Conservation (phyloP, 1,140 invertebrate species). For the Aphis craccivora region DNA sequence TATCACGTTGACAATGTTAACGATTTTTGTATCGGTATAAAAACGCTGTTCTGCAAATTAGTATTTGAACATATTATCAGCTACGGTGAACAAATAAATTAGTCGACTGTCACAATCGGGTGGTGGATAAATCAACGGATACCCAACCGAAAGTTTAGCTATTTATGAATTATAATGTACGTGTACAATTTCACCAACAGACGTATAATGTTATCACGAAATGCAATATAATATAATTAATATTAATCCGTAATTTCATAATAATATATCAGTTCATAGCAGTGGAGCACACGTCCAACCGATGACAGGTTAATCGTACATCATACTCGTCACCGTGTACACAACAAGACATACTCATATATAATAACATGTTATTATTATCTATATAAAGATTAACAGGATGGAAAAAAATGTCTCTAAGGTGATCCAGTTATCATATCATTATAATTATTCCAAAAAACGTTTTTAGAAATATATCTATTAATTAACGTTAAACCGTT, state of each 20-base stretch:
- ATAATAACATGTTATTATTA: neutral
- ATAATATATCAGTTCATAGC: neutral
- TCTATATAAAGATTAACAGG: neutral
- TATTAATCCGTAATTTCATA: neutral
- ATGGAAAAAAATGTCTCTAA: neutral
- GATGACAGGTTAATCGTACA: neutral
- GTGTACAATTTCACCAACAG: neutral
- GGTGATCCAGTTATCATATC: neutral
- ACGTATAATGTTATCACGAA: neutral
- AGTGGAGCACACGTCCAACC: neutral
- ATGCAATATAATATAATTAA: neutral
- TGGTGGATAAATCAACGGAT: neutral
- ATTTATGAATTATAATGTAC: neutral
- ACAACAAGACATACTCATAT: neutral
- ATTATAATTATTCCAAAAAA: too few relatives aligned
- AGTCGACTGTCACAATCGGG: neutral
- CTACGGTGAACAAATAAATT: neutral
- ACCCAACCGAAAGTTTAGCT: neutral
- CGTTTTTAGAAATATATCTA: neutral
- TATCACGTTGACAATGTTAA: neutral
- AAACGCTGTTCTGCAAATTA: neutral
- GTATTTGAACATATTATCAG: neutral
- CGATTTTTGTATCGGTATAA: neutral
- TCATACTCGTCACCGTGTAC: neutral
- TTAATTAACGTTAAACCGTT: neutral